Evolutionary conservation across 1,140 invertebrate genomes (phyloP).

Genomic region (Heliconius himera): DNA sequence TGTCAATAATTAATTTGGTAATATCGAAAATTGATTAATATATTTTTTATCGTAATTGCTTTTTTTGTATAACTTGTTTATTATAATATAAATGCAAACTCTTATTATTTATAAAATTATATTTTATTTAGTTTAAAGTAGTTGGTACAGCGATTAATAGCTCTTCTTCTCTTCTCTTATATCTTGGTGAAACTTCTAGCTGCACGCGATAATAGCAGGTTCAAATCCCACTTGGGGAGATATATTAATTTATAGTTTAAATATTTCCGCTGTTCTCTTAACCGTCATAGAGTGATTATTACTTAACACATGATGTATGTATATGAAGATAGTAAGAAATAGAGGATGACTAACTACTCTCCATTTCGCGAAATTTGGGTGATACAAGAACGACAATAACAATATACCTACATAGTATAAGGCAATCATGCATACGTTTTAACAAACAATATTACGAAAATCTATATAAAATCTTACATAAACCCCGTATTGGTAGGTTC

Average conservation of each 20-base stretch:
- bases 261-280: background rate
- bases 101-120: background rate
- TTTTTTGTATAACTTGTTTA: background rate
- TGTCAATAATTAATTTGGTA: slow-evolving; percentile 9
- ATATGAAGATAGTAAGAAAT: background rate
- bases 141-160: too few relatives aligned
- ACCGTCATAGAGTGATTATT: background rate
- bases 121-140: background rate
- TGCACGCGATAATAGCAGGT: too few relatives aligned
- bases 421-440: background rate
- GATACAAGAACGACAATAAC: background rate
- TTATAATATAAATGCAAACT: background rate
- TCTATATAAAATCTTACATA: slow-evolving; percentile 16
- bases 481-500: slow-evolving; percentile 3
- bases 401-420: background rate
- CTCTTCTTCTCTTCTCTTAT: too few relatives aligned
- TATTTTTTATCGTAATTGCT: slow-evolving; percentile 3
- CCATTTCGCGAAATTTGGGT: background rate
- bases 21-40: background rate
- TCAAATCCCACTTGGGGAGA: too few relatives aligned
- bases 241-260: too few relatives aligned
- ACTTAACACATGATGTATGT: too few relatives aligned
- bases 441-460: slow-evolving; percentile 1
- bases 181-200: too few relatives aligned
- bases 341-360: background rate